phyloP scores from a whole-genome alignment of 64 coral and sea anemone species.

The Pocillopora verrucosa region DNA sequence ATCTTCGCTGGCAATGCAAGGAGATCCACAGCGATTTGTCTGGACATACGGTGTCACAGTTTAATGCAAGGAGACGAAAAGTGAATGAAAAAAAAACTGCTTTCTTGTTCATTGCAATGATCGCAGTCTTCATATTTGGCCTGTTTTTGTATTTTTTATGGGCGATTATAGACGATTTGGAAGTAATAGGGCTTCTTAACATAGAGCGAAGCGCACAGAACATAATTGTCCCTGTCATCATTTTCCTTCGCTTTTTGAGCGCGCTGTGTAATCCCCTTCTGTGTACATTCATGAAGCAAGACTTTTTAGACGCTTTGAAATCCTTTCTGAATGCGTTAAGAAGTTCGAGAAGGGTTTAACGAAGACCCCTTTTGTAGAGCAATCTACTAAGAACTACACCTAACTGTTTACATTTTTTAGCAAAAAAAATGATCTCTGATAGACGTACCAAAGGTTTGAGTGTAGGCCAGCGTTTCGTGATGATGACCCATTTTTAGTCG shows the following conservation, averaged over 20 bases:
- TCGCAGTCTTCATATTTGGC: slow-evolving; percentile 74
- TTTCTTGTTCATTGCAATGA: slow-evolving; percentile 74
- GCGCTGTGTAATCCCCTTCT: slow-evolving; percentile 77
- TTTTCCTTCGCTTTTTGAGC: slow-evolving; percentile 77
- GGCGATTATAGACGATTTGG: slow-evolving; percentile 63
- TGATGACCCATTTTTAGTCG: too few relatives aligned
- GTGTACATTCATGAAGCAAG: slow-evolving; percentile 80
- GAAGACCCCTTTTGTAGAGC: too few relatives aligned
- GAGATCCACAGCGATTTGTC: slow-evolving; percentile 29
- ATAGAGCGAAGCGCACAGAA: slow-evolving; percentile 20
- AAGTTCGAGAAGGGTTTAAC: too few relatives aligned
- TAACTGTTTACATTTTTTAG: too few relatives aligned
- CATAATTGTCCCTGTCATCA: slow-evolving; percentile 20
- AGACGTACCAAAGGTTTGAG: too few relatives aligned
- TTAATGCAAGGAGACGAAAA: not conserved
- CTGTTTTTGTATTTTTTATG: slow-evolving; percentile 69
- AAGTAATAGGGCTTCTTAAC: slow-evolving; percentile 27
- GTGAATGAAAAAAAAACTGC: slow-evolving; percentile 67
- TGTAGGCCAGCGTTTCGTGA: too few relatives aligned
- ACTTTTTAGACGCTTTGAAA: slow-evolving; percentile 56
- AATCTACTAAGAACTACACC: too few relatives aligned
- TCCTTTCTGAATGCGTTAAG: not conserved
- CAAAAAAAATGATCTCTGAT: too few relatives aligned
- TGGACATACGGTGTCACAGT: not conserved
- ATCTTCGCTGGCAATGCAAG: slow-evolving; percentile 32